Conservation (phyloP, 2,888 invertebrate species). For the Rhamnusium bicolor region DNA sequence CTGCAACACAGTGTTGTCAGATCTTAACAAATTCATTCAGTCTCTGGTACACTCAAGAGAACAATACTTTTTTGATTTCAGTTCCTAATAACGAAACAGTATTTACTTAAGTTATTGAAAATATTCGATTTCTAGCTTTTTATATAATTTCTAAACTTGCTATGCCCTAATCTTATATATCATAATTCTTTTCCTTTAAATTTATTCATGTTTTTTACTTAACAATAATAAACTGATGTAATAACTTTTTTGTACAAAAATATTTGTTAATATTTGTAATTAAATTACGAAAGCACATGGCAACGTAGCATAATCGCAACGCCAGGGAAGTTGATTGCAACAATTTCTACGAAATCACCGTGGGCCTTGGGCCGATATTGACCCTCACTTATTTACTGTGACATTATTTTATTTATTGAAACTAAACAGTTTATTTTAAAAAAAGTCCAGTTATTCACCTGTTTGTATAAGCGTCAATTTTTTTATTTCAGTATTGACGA, state of each 20-base stretch:
- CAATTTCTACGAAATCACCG: constrained; percentile 41
- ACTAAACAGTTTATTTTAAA: no score
- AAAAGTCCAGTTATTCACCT: not conserved
- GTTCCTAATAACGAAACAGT: not conserved
- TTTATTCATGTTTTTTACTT: not conserved
- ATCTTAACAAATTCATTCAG: not conserved
- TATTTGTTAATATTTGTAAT: not conserved
- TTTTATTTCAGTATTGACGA: constrained; percentile 8
- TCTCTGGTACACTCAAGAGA: not conserved
- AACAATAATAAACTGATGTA: not conserved
- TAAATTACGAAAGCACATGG: not conserved
- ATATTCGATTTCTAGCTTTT: not conserved
- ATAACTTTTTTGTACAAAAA: not conserved
- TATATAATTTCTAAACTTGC: not conserved
- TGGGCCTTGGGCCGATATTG: constrained; percentile 51
- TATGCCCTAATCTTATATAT: not conserved
- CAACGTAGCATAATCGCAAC: constrained; percentile 2
- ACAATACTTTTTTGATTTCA: not conserved
- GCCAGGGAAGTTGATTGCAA: constrained; percentile 27
- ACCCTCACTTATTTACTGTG: constrained; percentile 26
- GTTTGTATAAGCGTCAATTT: not conserved
- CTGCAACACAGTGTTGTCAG: constrained; percentile 25
- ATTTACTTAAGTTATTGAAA: not conserved
- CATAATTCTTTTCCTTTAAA: not conserved
- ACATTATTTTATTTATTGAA: constrained; percentile 7